Evolutionary conservation across 2,113 vertebrate genomes (phyloP).

Genomic region (Gallinago undulata): DNA sequence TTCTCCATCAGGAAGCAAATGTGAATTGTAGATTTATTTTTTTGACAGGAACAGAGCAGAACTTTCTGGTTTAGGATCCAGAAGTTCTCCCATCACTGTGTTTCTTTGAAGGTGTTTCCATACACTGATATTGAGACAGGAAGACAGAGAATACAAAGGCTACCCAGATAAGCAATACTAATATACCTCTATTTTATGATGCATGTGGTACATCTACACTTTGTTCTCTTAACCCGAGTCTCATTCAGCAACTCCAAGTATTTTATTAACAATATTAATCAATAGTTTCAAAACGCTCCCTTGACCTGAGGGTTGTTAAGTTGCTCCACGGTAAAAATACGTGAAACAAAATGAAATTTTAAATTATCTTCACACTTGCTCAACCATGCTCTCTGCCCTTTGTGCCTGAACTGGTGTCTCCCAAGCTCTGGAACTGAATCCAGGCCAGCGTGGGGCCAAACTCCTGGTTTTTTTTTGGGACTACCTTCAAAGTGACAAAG

Average conservation of each 20-base stretch:
- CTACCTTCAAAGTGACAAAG: not conserved
- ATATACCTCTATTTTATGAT: not conserved
- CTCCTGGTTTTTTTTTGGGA: not conserved
- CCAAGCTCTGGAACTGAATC: not conserved
- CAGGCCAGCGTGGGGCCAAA: not conserved
- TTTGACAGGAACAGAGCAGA: conserved; percentile 2
- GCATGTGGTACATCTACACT: not conserved
- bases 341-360: conserved; percentile 63
- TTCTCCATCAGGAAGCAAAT: conserved; percentile 67
- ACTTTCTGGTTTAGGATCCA: not conserved
- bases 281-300: conserved; percentile 47
- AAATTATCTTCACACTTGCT: conserved; percentile 49
- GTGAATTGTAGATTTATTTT: conserved; percentile 60
- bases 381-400: conserved; percentile 23
- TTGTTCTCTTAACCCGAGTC: not conserved
- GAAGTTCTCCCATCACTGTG: conserved; percentile 14
- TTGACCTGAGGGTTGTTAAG: conserved; percentile 34
- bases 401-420: conserved; percentile 17
- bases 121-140: not conserved
- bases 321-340: conserved; percentile 44
- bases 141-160: not conserved
- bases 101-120: not conserved
- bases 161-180: not conserved
- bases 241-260: conserved; percentile 17
- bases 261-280: conserved; percentile 64